phyloP scores from a whole-genome alignment of 2,888 invertebrate genomes.

The Desoria tigrina region DNA sequence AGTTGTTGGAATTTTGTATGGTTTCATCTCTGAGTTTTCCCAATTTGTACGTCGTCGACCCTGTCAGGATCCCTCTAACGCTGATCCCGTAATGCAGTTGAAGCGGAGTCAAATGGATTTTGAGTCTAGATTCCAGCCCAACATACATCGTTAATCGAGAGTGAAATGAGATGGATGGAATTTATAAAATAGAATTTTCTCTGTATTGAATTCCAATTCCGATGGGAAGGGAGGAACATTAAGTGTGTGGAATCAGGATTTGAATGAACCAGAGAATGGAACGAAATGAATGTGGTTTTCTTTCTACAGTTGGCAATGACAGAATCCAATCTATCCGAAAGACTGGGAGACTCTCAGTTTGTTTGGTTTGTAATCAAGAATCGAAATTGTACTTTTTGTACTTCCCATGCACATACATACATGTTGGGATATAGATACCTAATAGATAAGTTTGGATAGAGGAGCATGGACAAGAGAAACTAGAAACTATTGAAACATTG shows the following conservation, averaged over 20 bases:
- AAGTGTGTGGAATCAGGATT: conserved; percentile 1
- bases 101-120: no score
- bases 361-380: conserved; percentile 15
- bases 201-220: not conserved
- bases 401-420: not conserved
- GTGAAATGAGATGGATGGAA: conserved; percentile 8
- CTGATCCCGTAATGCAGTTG: no score
- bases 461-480: no score
- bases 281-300: conserved; percentile 13
- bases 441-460: no score
- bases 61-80: no score
- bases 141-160: conserved; percentile 4
- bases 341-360: not conserved
- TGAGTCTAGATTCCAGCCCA: no score
- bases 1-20: no score
- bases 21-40: no score
- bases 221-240: no score
- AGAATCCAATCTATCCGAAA: conserved; percentile 14
- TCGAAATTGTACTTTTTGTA: conserved; percentile 2
- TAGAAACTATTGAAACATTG: no score
- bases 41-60: no score
- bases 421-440: no score
- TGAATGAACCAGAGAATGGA: conserved; percentile 1
- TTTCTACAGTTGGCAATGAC: conserved; percentile 13
- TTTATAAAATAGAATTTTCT: not conserved